phyloP scores from a whole-genome alignment of 2,113 vertebrate species.

The Chloebia gouldiae region DNA sequence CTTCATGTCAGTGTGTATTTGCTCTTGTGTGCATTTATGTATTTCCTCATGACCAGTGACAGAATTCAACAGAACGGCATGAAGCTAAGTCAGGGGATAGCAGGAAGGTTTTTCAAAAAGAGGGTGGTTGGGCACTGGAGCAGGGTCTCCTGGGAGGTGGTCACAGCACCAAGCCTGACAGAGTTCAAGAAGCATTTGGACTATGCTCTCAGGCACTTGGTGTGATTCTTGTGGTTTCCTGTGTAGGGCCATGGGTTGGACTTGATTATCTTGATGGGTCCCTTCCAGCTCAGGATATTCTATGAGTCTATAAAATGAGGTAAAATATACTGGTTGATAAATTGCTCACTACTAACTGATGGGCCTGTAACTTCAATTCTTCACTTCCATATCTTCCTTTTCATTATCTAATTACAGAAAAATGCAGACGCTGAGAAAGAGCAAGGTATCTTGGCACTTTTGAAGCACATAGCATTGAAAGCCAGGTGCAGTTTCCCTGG shows the following conservation, averaged over 20 bases:
- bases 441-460: background rate
- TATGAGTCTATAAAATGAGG: background rate
- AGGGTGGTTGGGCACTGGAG: background rate
- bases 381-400: background rate
- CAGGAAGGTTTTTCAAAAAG: background rate
- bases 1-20: background rate
- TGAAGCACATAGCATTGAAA: background rate
- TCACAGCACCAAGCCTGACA: background rate
- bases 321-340: background rate
- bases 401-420: background rate
- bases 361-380: background rate
- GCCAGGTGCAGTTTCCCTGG: background rate
- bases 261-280: background rate
- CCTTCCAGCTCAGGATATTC: background rate
- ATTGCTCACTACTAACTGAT: background rate
- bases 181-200: background rate
- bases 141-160: background rate
- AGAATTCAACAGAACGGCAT: background rate
- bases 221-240: background rate
- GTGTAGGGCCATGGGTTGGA: background rate
- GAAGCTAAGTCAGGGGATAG: background rate
- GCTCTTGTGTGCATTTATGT: background rate
- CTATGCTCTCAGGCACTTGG: rapidly evolving
- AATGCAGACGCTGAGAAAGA: background rate
- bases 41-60: background rate